Percentiles rank a stretch among this genome's conserved stretches.
Conservation (phyloP, 1,140 invertebrate genomes). For the Ylistrum balloti region DNA sequence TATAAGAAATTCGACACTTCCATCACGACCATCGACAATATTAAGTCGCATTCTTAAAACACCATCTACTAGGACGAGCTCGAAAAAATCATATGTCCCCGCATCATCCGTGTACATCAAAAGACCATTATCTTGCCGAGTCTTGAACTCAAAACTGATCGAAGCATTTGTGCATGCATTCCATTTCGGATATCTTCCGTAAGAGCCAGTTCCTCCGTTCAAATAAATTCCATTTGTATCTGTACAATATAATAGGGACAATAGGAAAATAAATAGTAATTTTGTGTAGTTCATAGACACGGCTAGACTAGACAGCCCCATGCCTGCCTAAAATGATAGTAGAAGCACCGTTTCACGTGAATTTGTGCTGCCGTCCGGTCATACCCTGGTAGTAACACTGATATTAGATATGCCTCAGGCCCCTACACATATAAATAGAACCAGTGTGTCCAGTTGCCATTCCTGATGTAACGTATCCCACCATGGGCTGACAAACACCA, state of each 20-base stretch:
- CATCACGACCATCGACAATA: slow-evolving; percentile 72
- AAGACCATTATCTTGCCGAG: slow-evolving; percentile 61
- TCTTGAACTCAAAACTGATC: slow-evolving; percentile 79
- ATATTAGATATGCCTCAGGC: neutral
- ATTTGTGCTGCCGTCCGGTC: neutral
- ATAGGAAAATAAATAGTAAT: neutral
- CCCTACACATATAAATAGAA: neutral
- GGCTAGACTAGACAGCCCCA: neutral
- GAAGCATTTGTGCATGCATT: slow-evolving; percentile 78
- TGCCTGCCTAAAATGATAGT: neutral
- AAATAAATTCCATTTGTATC: neutral
- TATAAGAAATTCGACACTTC: slow-evolving; percentile 67
- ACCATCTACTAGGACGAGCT: slow-evolving; percentile 66
- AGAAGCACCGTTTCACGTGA: neutral
- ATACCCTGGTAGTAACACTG: neutral
- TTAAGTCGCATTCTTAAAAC: slow-evolving; percentile 73
- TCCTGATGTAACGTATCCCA: neutral
- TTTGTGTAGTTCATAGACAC: neutral
- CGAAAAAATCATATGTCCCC: slow-evolving; percentile 75
- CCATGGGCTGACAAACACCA: neutral
- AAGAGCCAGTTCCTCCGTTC: slow-evolving; percentile 51
- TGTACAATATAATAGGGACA: neutral
- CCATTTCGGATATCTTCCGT: slow-evolving; percentile 78
- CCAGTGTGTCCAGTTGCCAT: neutral
- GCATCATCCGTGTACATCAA: slow-evolving; percentile 80